Evolutionary conservation across 2,113 vertebrate species (phyloP).

Genomic region (Archilochus colubris): DNA sequence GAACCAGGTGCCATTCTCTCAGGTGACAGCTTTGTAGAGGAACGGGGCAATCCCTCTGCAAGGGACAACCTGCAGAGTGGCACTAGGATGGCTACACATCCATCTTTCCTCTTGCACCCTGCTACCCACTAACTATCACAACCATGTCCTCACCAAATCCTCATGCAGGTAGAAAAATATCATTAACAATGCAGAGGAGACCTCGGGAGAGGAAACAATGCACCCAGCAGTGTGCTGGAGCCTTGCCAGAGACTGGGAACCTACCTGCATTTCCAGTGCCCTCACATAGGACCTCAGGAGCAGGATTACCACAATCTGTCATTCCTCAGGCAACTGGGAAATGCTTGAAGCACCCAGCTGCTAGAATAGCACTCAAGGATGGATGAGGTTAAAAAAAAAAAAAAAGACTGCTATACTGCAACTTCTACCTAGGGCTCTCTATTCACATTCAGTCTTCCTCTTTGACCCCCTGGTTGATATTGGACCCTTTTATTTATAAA

Average conservation of each 20-base stretch:
- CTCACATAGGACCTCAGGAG: not conserved
- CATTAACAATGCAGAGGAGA: not conserved
- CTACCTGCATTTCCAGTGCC: not conserved
- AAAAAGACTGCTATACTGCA: not conserved
- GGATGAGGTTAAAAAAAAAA: not conserved
- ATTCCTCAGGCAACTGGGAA: not conserved
- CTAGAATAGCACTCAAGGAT: not conserved
- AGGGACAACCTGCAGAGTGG: rapidly evolving
- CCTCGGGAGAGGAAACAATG: not conserved
- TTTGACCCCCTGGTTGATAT: not conserved
- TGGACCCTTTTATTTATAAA: not conserved
- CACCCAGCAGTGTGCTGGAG: not conserved
- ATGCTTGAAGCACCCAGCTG: not conserved
- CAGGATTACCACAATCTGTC: not conserved
- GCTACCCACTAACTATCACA: not conserved
- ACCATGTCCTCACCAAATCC: not conserved
- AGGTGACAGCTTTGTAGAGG: not conserved
- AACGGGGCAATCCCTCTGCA: not conserved
- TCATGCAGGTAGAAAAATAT: not conserved
- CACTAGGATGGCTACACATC: not conserved
- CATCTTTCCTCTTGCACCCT: not conserved
- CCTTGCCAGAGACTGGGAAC: not conserved
- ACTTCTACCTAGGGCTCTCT: not conserved
- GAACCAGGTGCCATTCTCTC: not conserved
- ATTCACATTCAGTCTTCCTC: not conserved